Evolutionary conservation across 2,113 vertebrate genomes (phyloP).

Genomic region (Pandion haliaetus): DNA sequence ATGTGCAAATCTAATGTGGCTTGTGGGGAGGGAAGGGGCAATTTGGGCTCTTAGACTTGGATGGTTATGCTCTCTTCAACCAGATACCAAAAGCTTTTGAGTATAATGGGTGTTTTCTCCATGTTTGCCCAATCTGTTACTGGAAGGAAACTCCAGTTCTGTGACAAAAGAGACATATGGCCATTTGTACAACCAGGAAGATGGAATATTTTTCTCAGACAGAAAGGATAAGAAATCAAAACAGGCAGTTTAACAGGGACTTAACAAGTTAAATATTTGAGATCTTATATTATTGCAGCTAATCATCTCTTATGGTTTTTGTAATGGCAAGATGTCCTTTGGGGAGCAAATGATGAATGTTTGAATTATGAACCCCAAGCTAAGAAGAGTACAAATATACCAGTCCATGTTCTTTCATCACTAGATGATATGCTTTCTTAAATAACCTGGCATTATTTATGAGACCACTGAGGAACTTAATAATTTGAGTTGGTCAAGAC

Average conservation of each 20-base stretch:
- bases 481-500: not conserved
- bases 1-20: not conserved
- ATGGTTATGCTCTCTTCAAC: not conserved
- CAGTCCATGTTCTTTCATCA: not conserved
- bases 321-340: not conserved
- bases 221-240: not conserved
- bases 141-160: not conserved
- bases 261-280: not conserved
- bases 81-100: not conserved
- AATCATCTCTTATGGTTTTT: not conserved
- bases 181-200: not conserved
- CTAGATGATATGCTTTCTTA: not conserved
- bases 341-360: not conserved
- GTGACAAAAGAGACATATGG: not conserved
- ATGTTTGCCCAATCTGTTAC: not conserved
- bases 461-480: not conserved
- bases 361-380: not conserved
- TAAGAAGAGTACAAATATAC: not conserved
- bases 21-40: not conserved
- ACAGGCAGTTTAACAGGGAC: not conserved
- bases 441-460: not conserved
- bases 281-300: not conserved
- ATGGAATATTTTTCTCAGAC: not conserved
- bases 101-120: not conserved
- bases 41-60: not conserved